These are phyloP conservation scores for Oryzaephilus surinamensis DNA, from an alignment of 1,140 invertebrate genomes.

Conservation along the genomic window DNA sequence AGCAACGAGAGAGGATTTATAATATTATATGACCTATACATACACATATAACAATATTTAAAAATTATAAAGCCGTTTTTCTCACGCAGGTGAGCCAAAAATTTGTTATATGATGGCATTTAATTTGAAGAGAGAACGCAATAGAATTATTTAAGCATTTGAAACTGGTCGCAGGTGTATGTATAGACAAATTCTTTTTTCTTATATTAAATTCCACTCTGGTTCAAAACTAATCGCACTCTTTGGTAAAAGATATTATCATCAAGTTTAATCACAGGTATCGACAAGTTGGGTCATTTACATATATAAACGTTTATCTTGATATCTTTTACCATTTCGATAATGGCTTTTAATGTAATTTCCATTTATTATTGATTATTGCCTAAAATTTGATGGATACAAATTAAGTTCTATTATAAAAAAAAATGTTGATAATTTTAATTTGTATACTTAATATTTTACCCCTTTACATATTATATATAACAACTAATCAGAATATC, in stretches of 20 bases:
- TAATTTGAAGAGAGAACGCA: conserved; percentile 3
- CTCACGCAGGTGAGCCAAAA: conserved; percentile 9
- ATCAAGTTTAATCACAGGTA: not conserved
- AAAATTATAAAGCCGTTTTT: conserved; percentile 13
- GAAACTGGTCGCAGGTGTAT: conserved; percentile 5
- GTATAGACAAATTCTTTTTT: no score
- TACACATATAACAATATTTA: no score
- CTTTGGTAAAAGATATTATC: not conserved
- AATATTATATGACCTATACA: conserved; percentile 10
- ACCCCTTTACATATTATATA: no score
- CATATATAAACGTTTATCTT: not conserved
- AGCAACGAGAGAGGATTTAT: conserved; percentile 9
- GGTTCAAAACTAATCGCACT: conserved; percentile 1
- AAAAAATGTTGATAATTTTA: no score
- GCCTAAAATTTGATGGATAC: no score
- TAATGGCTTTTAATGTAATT: no score
- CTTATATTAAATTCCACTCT: no score
- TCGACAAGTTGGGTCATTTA: not conserved
- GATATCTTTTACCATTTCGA: not conserved
- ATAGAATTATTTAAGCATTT: conserved; percentile 1
- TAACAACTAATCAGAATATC: no score
- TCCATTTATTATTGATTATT: no score
- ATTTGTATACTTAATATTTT: no score
- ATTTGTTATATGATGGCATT: conserved; percentile 7
- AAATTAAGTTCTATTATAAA: no score